These are phyloP conservation scores for Buceros bicornis DNA, from an alignment of 2,797 vertebrate genomes.

Conservation along the genomic window DNA sequence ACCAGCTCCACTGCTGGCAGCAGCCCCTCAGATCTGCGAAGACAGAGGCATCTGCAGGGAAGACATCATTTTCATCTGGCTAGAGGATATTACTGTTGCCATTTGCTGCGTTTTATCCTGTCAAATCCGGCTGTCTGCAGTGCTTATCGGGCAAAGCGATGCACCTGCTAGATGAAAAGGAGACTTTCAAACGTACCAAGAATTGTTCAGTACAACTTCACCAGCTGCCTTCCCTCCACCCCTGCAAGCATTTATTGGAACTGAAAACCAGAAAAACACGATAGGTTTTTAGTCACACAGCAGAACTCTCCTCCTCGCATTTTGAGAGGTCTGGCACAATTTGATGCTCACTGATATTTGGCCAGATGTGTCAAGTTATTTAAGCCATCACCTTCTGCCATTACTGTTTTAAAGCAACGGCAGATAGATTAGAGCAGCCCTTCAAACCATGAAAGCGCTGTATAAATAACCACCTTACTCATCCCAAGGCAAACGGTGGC, in stretches of 20 bases:
- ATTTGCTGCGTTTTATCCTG: not conserved
- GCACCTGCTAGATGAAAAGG: not conserved
- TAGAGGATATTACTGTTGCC: not conserved
- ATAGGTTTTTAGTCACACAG: not conserved
- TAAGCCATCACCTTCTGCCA: not conserved
- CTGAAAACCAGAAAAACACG: not conserved
- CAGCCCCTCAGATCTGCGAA: not conserved
- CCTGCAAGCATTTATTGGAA: not conserved
- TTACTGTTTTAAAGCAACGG: not conserved
- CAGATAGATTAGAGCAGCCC: not conserved
- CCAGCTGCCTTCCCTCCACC: not conserved
- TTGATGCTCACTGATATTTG: not conserved
- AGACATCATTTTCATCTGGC: not conserved
- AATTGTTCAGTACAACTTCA: not conserved
- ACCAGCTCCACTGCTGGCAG: not conserved
- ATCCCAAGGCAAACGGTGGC: not conserved
- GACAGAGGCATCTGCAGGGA: not conserved
- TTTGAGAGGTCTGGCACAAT: not conserved
- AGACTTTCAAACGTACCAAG: rapidly evolving
- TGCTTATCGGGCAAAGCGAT: not conserved
- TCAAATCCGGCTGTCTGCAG: not conserved
- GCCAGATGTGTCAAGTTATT: not conserved
- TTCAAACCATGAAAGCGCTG: not conserved
- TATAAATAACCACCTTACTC: not conserved
- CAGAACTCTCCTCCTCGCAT: not conserved